Base-by-base conservation (phyloP, 2,888 invertebrate genomes). In the Ecliptopera silaceata region DNA sequence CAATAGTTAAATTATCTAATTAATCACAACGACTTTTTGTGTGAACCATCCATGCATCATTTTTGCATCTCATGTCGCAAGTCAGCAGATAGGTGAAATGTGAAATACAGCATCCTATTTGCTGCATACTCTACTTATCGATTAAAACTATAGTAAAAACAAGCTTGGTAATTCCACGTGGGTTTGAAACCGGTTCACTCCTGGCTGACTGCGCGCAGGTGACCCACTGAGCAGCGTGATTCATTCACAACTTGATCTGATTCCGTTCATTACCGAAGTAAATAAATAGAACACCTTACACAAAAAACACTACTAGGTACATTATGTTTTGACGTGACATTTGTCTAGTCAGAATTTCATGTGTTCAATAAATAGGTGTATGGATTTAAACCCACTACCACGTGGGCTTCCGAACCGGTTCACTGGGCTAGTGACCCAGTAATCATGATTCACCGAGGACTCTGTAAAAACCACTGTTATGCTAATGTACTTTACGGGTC, bases 391-490 rank as follows among this genome's bases (percentile, higher is more conserved):
- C 39, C 45, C 42, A 52, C 47, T 20, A 48, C 54, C 59, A 59
- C 50, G 56, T 56, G 57, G 36, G 36, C 36, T 45, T 41, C 38
- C 42, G 13, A 42, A 57, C 57, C 47, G 38, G 51, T 52, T 38
- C 31, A 49, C 26, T 44, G 56, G 22, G 46, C 43, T 39, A 47
- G 15, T 43, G 57, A 51, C 51, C 50, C 38, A 52, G 31, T 51
- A 18, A 52, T 26, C 43, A 42, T 56, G 50, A 56, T 43, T 57
- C 46, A 56, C 5, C 13, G 36, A 42, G 42, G 51, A 38, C 38
- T 45, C 52, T 56, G 51, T 31, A 38, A 29, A 50, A 55, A 55
- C 39, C 56, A 56, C 60, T 50, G 60, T 56, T 61, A 56, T 54
- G 56, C 47, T 56, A 46, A 56, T 22, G 4, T 49, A 34, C 34